These are phyloP conservation scores for Tachypleus tridentatus DNA, from an alignment of 1,140 invertebrate genomes.

Conservation along the genomic window DNA sequence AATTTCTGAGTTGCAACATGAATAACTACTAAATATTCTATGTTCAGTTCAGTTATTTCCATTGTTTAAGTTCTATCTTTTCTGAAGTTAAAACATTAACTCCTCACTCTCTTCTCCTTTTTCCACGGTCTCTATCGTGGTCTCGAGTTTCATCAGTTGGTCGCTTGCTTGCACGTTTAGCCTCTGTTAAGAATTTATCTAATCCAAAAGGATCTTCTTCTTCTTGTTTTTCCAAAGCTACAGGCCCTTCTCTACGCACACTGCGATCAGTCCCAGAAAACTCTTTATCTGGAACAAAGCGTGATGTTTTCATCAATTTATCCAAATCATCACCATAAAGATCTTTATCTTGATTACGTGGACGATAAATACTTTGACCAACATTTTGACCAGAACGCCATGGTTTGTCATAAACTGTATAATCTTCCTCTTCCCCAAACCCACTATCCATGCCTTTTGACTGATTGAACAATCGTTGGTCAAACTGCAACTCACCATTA, in stretches of 20 bases:
- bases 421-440: conserved; percentile 94
- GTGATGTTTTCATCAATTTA: conserved; percentile 60
- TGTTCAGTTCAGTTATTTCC: no score
- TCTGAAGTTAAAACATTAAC: no score
- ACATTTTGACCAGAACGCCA: conserved; percentile 56
- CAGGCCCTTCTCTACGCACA: conserved; percentile 68
- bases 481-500: conserved; percentile 72
- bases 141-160: conserved; percentile 13
- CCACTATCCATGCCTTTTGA: conserved; percentile 91
- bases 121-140: conserved; percentile 11
- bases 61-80: no score
- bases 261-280: conserved; percentile 77
- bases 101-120: conserved; percentile 11
- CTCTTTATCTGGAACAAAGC: conserved; percentile 93
- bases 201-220: conserved; percentile 92
- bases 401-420: conserved; percentile 92
- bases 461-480: conserved; percentile 91
- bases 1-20: no score
- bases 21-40: no score
- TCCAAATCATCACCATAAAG: conserved; percentile 81
- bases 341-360: conserved; percentile 76
- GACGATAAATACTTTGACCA: conserved; percentile 82
- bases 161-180: conserved; percentile 56
- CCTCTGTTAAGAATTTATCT: conserved; percentile 94
- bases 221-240: conserved; percentile 87